These are phyloP conservation scores for Regulus satrapa DNA, from an alignment of 2,113 vertebrate species.

Conservation along the genomic window DNA sequence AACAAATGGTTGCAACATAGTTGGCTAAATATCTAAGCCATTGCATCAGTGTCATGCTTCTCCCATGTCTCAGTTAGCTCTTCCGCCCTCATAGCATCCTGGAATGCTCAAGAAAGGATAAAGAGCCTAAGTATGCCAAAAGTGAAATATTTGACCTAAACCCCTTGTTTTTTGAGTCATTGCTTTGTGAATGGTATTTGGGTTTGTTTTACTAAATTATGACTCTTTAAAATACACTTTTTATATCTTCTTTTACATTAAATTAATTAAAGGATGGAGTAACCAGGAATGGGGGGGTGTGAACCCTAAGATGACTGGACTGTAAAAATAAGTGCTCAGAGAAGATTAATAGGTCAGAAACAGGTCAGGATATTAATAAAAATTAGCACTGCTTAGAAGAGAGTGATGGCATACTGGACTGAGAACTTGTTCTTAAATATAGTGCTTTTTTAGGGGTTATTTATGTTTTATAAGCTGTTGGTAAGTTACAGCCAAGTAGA, in stretches of 20 bases:
- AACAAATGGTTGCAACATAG: not conserved
- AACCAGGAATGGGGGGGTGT: not conserved
- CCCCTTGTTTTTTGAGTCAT: not conserved
- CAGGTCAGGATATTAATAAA: not conserved
- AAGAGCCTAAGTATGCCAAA: not conserved
- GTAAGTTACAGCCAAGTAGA: not conserved
- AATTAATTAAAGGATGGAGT: not conserved
- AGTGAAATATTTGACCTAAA: not conserved
- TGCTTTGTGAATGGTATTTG: not conserved
- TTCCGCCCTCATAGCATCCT: not conserved
- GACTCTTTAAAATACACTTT: not conserved
- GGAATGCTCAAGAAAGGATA: not conserved
- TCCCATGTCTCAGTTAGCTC: not conserved
- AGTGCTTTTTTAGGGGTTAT: not conserved
- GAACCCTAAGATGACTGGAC: not conserved
- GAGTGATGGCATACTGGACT: not conserved
- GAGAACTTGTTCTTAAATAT: not conserved
- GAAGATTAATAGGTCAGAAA: not conserved
- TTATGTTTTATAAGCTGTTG: not conserved
- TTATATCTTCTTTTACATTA: not conserved
- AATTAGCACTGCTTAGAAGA: not conserved
- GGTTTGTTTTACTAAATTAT: not conserved
- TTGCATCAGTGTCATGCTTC: not conserved
- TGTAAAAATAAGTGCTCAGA: not conserved
- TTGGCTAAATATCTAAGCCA: not conserved